Evolutionary conservation across 2,797 vertebrate genomes (phyloP).

Genomic region (Xenopus petersii): DNA sequence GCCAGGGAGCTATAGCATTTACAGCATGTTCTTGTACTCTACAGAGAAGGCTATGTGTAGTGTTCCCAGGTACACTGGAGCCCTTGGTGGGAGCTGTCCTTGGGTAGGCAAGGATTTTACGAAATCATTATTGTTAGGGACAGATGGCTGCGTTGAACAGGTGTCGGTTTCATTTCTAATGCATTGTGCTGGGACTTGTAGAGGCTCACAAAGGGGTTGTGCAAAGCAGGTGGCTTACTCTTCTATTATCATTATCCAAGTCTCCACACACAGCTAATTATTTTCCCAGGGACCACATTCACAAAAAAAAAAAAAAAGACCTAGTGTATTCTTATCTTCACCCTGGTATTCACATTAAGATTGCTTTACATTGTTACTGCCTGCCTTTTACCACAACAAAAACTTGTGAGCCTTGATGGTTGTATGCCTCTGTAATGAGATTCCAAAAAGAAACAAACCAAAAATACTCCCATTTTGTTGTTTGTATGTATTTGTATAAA

Average conservation of each 20-base stretch:
- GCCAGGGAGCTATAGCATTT: no score
- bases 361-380: slow-evolving; percentile 9
- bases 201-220: slow-evolving; percentile 63
- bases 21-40: not conserved
- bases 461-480: no score
- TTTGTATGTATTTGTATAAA: no score
- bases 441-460: no score
- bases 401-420: no score
- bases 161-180: slow-evolving; percentile 70
- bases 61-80: slow-evolving; percentile 54
- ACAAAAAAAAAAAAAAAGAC: slow-evolving; percentile 6
- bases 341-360: slow-evolving; percentile 25
- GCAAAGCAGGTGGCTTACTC: slow-evolving; percentile 71
- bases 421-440: no score
- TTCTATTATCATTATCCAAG: slow-evolving; percentile 57
- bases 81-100: slow-evolving; percentile 54
- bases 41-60: slow-evolving; percentile 22
- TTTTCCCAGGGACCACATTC: slow-evolving; percentile 54
- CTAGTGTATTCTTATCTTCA: slow-evolving; percentile 45
- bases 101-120: slow-evolving; percentile 49
- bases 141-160: slow-evolving; percentile 77
- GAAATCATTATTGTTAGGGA: slow-evolving; percentile 61
- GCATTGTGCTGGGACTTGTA: slow-evolving; percentile 65
- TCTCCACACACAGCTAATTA: slow-evolving; percentile 53
- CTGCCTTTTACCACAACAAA: not conserved